Evolutionary conservation across 2,888 invertebrate species (phyloP).

Genomic region (Caenorhabditis sp.): DNA sequence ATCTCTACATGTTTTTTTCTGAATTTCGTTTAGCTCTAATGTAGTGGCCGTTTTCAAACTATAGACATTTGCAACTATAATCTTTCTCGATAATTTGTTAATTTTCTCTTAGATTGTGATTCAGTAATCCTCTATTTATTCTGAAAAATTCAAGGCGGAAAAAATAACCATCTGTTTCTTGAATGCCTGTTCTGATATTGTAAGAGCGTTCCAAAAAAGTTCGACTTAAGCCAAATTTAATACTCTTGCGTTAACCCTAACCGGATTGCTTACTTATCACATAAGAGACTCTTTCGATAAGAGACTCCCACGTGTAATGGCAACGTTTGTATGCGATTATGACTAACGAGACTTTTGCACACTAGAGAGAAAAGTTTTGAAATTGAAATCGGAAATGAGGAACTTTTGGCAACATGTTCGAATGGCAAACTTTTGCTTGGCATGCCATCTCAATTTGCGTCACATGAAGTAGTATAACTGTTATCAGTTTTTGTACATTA

Average conservation of each 20-base stretch:
- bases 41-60: not conserved
- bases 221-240: constrained; percentile 13
- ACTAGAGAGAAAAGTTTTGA: not conserved
- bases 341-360: constrained; percentile 44
- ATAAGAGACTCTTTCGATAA: too few species aligned
- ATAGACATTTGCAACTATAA: not conserved
- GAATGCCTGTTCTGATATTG: too few species aligned
- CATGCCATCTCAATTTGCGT: constrained; percentile 3
- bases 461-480: constrained; percentile 7
- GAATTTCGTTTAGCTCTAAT: not conserved
- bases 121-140: too few species aligned
- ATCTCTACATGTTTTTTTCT: too few species aligned
- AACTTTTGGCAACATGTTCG: constrained; percentile 5
- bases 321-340: constrained; percentile 49
- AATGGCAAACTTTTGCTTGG: not conserved
- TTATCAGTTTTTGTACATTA: not conserved
- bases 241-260: constrained; percentile 51
- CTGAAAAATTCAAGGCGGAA: not conserved
- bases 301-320: constrained; percentile 40
- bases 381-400: not conserved
- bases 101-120: too few species aligned
- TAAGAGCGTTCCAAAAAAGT: constrained; percentile 5
- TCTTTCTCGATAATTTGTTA: not conserved
- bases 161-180: not conserved
- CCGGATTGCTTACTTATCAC: constrained; percentile 55